phyloP scores from a whole-genome alignment of 2,113 vertebrate genomes.

The Ciconia stormi region DNA sequence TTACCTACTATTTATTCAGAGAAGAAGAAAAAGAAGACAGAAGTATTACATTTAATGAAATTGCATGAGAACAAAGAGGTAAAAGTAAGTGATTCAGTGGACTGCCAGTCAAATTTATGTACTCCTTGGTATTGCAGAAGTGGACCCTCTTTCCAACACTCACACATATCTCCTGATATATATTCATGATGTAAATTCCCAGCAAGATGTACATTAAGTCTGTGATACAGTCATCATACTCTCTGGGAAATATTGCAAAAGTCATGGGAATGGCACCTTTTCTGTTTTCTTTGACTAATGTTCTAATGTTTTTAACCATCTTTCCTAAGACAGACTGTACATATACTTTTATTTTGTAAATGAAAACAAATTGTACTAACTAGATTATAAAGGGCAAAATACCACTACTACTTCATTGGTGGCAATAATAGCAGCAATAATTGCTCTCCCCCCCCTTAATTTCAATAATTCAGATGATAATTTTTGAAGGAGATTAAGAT shows the following conservation, averaged over 20 bases:
- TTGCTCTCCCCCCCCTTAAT: neutral
- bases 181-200: neutral
- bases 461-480: neutral
- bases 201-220: neutral
- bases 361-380: neutral
- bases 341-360: neutral
- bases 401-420: neutral
- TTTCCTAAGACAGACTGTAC: neutral
- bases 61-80: neutral
- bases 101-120: neutral
- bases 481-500: neutral
- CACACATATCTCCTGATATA: neutral
- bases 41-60: neutral
- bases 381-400: neutral
- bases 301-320: neutral
- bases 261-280: neutral
- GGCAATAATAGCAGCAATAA: neutral
- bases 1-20: neutral
- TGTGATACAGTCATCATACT: neutral
- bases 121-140: neutral
- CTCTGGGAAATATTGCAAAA: neutral
- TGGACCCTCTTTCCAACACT: neutral
- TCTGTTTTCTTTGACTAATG: neutral
- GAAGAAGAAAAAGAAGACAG: neutral
- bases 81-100: neutral